phyloP scores from a whole-genome alignment of 64 coral and sea anemone genomes.

The Astreopora myriophthalma region DNA sequence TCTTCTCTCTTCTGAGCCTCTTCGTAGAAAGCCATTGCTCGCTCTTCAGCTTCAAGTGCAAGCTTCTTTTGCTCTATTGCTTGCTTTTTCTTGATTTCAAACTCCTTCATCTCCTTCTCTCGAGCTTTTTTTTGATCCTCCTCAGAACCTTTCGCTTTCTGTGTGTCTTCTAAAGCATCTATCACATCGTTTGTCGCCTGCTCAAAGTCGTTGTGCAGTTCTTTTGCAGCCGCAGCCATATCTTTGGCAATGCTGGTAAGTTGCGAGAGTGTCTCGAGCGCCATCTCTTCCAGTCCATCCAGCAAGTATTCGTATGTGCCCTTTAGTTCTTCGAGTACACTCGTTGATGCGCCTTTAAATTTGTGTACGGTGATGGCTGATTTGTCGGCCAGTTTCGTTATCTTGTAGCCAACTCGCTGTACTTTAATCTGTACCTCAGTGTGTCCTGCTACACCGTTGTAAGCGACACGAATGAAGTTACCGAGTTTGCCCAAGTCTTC shows the following conservation, averaged over 20 bases:
- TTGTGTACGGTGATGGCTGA: conserved; percentile 65
- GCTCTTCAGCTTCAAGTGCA: conserved; percentile 41
- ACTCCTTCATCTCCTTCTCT: conserved; percentile 23
- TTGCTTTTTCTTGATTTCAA: conserved; percentile 34
- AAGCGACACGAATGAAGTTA: conserved; percentile 51
- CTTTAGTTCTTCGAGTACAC: conserved; percentile 27
- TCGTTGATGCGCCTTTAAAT: conserved; percentile 40
- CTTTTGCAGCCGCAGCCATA: conserved; percentile 56
- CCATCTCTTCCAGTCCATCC: conserved; percentile 72
- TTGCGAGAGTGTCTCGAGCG: conserved; percentile 41
- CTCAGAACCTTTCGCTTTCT: conserved; percentile 37
- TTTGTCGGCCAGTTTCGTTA: conserved; percentile 63
- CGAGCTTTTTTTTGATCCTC: conserved; percentile 28
- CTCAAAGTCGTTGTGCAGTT: conserved; percentile 54
- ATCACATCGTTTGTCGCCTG: conserved; percentile 26
- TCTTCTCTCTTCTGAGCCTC: conserved; percentile 57
- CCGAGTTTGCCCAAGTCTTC: conserved; percentile 71
- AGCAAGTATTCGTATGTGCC: conserved; percentile 58
- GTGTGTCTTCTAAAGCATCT: conserved; percentile 59
- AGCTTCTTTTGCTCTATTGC: conserved; percentile 9
- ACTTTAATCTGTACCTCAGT: conserved; percentile 71
- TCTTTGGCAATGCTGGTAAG: conserved; percentile 7
- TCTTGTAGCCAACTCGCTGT: conserved; percentile 57
- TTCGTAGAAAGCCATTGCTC: not conserved
- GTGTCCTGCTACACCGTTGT: conserved; percentile 69